phyloP scores from a whole-genome alignment of 2,888 invertebrate species.

The Synergus umbraculus region DNA sequence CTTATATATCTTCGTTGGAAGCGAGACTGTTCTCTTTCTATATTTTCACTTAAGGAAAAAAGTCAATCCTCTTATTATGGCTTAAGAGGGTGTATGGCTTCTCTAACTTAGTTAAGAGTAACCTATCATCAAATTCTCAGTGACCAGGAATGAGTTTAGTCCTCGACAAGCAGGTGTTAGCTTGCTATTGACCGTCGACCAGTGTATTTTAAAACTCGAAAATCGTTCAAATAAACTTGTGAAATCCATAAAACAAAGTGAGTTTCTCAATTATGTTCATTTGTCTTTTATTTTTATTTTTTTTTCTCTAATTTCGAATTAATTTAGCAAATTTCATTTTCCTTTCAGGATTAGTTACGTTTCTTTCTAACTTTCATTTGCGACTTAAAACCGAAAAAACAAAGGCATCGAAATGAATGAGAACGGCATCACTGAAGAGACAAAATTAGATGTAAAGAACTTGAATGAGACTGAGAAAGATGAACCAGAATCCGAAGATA shows the following conservation, averaged over 20 bases:
- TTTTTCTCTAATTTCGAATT: neutral
- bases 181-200: slow-evolving; percentile 26
- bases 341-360: neutral
- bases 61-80: slow-evolving; percentile 73
- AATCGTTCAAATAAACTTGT: neutral
- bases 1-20: neutral
- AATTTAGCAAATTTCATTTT: neutral
- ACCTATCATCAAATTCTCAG: slow-evolving; percentile 70
- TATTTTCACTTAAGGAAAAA: slow-evolving; percentile 62
- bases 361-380: neutral
- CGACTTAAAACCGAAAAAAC: neutral
- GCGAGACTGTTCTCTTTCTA: slow-evolving; percentile 47
- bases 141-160: slow-evolving; percentile 62
- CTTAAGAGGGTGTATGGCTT: slow-evolving; percentile 68
- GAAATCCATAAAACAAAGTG: slow-evolving; percentile 2
- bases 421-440: neutral
- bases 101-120: slow-evolving; percentile 73
- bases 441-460: neutral
- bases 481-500: neutral
- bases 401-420: neutral
- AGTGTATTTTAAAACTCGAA: slow-evolving; percentile 15
- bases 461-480: neutral
- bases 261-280: slow-evolving; percentile 9
- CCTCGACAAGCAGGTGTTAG: slow-evolving; percentile 60
- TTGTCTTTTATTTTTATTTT: neutral